Evolutionary conservation across 2,888 invertebrate genomes (phyloP), one percentile per base, ranked within the genome.

Genomic region (Julus scandinavius): DNA sequence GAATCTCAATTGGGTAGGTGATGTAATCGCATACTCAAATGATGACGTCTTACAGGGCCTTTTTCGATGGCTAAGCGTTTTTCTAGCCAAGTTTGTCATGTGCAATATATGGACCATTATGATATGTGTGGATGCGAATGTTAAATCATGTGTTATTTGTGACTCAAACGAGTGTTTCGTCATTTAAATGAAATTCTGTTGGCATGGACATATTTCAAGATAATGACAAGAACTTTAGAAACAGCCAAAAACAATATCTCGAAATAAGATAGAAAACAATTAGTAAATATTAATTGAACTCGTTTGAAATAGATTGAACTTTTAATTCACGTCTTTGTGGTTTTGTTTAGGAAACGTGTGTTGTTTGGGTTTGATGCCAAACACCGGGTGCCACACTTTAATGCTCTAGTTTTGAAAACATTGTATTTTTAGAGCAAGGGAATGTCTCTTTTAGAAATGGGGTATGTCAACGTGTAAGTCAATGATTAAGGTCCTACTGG

Each of bases 391-490:
- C 63, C 63, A 20, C 63, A 63, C 63, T 63, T 63, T 15, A 1
- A 13, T 54, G 54, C 15, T 13, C 54, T 54, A 63, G 63, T 63
- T 63, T 63, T 7, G 54, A 20, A 20, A 63, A 63, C 63, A 20
- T 63, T 63, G 20, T 63, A 63, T 63, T 63, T 63, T 63, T 63
- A 63, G 63, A 63, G 63, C n/a, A 63, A 20, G 63, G 58, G 3
- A 58, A 54, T 15, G 4, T 15, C 4, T 54, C 15, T 54, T 5
- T 17, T 54, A 13, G 54, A 54, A 54, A 17, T 17, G 4, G 13
- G 54, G 17, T 54, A 17, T 54, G 45, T 45, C 45, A 45, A 1
- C 0, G 29, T 29, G 29, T 1, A 29, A 29, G 29, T 29, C 0
- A 29, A 29, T 29, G 29, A 29, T 29, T 29, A 29, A 29, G 29